Conservation (phyloP, 2,888 invertebrate species). For the Tetanocera ferruginea region DNA sequence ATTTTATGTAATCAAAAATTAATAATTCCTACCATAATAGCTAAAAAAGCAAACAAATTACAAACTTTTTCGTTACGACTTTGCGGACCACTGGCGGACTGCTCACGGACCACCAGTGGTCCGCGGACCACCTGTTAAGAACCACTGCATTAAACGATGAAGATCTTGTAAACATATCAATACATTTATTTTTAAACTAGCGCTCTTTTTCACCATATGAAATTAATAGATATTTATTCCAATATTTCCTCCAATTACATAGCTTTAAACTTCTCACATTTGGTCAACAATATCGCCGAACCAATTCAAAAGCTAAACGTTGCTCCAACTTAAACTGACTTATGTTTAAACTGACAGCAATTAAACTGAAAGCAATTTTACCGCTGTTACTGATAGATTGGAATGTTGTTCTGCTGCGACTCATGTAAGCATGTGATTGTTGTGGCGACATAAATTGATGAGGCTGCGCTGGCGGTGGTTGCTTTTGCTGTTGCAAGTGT, state of each 20-base stretch:
- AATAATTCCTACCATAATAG: no score
- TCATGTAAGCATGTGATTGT: conserved; percentile 51
- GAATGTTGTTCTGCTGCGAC: conserved; percentile 64
- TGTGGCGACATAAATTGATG: conserved; percentile 51
- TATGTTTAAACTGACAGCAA: no score
- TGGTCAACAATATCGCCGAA: neutral
- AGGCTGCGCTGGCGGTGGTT: conserved; percentile 45
- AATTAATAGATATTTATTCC: neutral
- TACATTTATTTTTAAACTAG: neutral
- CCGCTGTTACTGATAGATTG: conserved; percentile 70
- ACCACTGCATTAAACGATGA: no score
- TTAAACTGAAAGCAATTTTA: conserved; percentile 55
- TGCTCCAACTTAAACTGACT: neutral
- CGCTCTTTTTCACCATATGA: neutral
- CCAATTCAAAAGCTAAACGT: neutral
- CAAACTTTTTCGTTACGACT: no score
- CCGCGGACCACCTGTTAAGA: no score
- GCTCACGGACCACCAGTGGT: no score
- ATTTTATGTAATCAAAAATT: no score
- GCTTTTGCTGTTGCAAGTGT: conserved; percentile 47
- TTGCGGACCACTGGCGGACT: no score
- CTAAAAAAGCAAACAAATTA: no score
- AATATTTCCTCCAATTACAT: neutral
- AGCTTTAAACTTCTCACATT: neutral
- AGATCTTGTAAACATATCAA: neutral